Percentiles rank a stretch among this genome's conserved stretches.
phyloP scores from a whole-genome alignment of 2,113 vertebrate genomes.

The Takifugu bimaculatus region DNA sequence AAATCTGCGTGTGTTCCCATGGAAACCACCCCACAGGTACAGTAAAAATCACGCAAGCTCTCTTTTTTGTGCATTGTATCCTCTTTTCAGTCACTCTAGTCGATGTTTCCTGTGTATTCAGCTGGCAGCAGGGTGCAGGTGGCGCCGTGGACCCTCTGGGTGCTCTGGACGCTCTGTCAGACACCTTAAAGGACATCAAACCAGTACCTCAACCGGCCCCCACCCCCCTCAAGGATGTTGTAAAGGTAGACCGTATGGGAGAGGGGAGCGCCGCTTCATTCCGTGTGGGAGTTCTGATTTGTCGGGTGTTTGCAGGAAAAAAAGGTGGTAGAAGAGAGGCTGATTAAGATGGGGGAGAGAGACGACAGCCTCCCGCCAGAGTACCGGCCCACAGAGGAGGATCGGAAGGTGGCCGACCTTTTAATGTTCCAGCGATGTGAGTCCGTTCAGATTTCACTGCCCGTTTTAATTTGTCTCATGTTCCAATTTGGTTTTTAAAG shows the following conservation, averaged over 20 bases:
- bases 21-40: conserved; percentile 43
- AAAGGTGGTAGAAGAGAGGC: conserved; percentile 53
- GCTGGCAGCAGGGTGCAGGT: conserved; percentile 43
- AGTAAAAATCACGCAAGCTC: background rate
- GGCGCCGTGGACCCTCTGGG: conserved; percentile 55
- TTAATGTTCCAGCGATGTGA: background rate
- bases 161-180: conserved; percentile 70
- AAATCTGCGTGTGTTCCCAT: conserved; percentile 42
- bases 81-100: background rate
- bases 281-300: background rate
- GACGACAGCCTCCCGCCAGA: conserved; percentile 72
- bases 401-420: conserved; percentile 55
- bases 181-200: conserved; percentile 61
- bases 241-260: conserved; percentile 56
- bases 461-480: background rate
- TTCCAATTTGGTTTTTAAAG: conserved; percentile 33
- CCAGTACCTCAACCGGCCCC: conserved; percentile 55
- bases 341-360: conserved; percentile 72
- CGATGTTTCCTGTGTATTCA: conserved; percentile 25
- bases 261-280: background rate
- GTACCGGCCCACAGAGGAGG: conserved; percentile 62
- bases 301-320: conserved; percentile 64
- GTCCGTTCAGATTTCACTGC: too few relatives aligned
- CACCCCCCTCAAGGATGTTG: conserved; percentile 47
- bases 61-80: background rate